Evolutionary conservation across 1,140 invertebrate species (phyloP).

Genomic region (Oreohelix idahoensis): DNA sequence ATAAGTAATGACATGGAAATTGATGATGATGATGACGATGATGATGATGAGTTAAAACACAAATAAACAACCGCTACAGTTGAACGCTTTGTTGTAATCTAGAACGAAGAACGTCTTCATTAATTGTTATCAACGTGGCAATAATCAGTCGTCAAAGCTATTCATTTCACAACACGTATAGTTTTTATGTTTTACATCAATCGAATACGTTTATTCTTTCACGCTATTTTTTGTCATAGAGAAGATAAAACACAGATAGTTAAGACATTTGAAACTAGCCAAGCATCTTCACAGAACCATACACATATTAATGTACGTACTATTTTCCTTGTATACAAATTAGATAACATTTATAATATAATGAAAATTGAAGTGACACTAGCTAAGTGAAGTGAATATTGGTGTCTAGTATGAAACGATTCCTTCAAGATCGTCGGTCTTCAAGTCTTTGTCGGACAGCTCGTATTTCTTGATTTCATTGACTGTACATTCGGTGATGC

Average conservation of each 20-base stretch:
- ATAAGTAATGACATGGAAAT: too few relatives aligned
- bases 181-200: too few relatives aligned
- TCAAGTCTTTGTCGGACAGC: conserved; percentile 40
- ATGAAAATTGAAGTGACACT: neutral
- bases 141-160: too few relatives aligned
- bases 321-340: neutral
- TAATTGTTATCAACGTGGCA: too few relatives aligned
- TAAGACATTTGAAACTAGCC: neutral
- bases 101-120: too few relatives aligned
- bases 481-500: conserved; percentile 55
- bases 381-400: neutral
- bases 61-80: too few relatives aligned
- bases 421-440: conserved; percentile 36
- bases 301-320: neutral
- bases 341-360: neutral
- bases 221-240: neutral
- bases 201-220: too few relatives aligned
- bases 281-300: neutral
- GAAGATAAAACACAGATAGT: neutral
- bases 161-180: too few relatives aligned
- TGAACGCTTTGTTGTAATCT: too few relatives aligned
- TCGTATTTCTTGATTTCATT: conserved; percentile 59
- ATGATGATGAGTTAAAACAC: too few relatives aligned
- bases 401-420: conserved; percentile 13
- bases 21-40: too few relatives aligned